Evolutionary conservation across 2,113 vertebrate species (phyloP).

Genomic region (Bos indicus): DNA sequence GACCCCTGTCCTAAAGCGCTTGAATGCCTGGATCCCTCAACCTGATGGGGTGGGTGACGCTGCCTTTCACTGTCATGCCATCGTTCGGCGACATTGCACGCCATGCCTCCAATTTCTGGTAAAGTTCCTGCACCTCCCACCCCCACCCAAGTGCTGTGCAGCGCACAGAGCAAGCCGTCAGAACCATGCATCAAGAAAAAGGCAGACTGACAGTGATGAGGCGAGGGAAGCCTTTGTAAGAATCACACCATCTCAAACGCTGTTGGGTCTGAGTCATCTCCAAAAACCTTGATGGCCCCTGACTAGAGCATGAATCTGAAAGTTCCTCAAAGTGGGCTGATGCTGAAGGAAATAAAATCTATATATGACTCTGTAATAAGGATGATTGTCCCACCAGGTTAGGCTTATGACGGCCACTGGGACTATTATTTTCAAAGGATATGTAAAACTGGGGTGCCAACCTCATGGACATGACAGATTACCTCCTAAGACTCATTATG

Average conservation of each 20-base stretch:
- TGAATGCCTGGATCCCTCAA: background rate
- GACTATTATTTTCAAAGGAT: background rate
- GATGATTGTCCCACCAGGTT: background rate
- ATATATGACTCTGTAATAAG: background rate
- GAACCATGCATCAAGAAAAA: background rate
- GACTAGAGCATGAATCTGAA: background rate
- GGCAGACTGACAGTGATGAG: rapidly evolving
- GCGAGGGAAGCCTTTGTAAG: background rate
- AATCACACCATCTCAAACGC: background rate
- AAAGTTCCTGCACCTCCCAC: background rate
- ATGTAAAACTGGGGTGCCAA: background rate
- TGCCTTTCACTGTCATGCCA: background rate
- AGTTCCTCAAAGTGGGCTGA: background rate
- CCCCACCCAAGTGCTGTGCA: rapidly evolving
- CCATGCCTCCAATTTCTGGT: background rate
- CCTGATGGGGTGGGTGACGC: rapidly evolving
- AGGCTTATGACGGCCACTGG: background rate
- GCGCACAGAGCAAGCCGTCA: background rate
- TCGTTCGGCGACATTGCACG: rapidly evolving
- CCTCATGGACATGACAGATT: background rate
- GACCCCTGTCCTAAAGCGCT: background rate
- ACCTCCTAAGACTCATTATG: background rate
- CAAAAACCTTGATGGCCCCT: background rate
- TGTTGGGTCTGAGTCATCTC: background rate
- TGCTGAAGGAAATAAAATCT: background rate